Evolutionary conservation across 2,113 vertebrate genomes (phyloP), one percentile per base, ranked within the genome.

Genomic region (Ifrita kowaldi): DNA sequence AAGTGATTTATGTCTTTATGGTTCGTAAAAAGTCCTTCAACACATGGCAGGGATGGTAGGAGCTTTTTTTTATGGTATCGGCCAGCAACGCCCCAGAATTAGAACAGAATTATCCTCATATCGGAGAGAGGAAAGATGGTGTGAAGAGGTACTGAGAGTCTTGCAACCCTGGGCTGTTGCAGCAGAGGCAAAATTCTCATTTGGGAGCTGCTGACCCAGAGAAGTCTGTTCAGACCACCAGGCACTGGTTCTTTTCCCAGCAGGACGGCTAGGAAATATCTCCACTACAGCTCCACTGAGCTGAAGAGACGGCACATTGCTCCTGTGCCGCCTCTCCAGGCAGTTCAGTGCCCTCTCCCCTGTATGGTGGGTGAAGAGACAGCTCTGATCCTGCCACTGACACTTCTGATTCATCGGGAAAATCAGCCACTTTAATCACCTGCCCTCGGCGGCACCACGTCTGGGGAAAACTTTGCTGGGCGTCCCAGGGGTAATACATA

Each of bases 311-410:
- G 23, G 26, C 15, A 41, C 28, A n/a, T 41, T 41, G 10, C 32
- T 28, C 64, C 42, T 5, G 1, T 81, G n/a, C 50, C 0, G 0
- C 28, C 41, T 37, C 39, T 35, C 49, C 63, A 68, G 49, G 1
- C 1, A 0, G 17, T 37, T 41, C 33, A 79, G 9, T 1, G 7
- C 57, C 27, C 35, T 71, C 52, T 80, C 5, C 22, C 30, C 44
- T 24, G 3, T 17, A 7, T 2, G 7, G 17, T 14, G 37, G 15
- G 26, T 63, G 42, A 84, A 53, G 47, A 55, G 19, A 10, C 26
- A 63, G 60, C 59, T 82, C 94, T 55, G 52, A 82, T 65, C 28
- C 46, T 65, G 22, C 13, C 74, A 46, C 28, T 1, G 1, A 49
- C 30, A n/a, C 4, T 63, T 33, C 37, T 6, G 2, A 81, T 35